phyloP scores from a whole-genome alignment of 2,113 vertebrate species.

The Neoarius graeffei region DNA sequence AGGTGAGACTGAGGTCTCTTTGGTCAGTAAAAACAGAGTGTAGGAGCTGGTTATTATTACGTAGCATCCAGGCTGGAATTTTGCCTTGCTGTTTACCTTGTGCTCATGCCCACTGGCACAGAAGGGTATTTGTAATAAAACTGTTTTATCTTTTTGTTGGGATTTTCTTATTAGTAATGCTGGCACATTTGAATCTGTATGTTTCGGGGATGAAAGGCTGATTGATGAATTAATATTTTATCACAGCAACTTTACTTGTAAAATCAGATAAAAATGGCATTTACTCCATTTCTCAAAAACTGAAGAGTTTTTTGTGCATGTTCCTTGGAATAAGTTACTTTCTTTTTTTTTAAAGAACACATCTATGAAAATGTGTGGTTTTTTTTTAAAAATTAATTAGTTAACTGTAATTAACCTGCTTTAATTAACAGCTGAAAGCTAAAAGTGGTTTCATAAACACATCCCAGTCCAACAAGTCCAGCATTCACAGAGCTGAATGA shows the following conservation, averaged over 20 bases:
- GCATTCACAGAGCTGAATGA: not conserved
- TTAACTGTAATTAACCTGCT: not conserved
- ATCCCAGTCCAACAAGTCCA: not conserved
- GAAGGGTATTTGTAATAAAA: not conserved
- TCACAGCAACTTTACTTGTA: too few relatives aligned
- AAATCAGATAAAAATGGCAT: too few relatives aligned
- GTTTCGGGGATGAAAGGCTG: not conserved
- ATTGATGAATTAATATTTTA: too few relatives aligned
- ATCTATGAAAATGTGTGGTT: not conserved
- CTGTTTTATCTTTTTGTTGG: not conserved
- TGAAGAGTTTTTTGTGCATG: not conserved
- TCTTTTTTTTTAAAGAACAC: not conserved
- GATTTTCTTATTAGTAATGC: not conserved
- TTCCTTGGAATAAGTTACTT: not conserved
- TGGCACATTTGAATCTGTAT: not conserved
- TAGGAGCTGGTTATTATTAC: not conserved
- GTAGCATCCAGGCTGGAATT: not conserved
- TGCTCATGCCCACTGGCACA: not conserved
- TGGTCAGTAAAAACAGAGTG: not conserved
- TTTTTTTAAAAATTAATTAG: too few relatives aligned
- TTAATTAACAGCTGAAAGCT: not conserved
- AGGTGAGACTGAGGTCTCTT: not conserved
- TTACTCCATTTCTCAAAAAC: too few relatives aligned
- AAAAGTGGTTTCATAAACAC: not conserved
- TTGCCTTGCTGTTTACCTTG: not conserved